Base-by-base conservation (phyloP, 2,113 vertebrate species). In the Cygnus atratus region DNA sequence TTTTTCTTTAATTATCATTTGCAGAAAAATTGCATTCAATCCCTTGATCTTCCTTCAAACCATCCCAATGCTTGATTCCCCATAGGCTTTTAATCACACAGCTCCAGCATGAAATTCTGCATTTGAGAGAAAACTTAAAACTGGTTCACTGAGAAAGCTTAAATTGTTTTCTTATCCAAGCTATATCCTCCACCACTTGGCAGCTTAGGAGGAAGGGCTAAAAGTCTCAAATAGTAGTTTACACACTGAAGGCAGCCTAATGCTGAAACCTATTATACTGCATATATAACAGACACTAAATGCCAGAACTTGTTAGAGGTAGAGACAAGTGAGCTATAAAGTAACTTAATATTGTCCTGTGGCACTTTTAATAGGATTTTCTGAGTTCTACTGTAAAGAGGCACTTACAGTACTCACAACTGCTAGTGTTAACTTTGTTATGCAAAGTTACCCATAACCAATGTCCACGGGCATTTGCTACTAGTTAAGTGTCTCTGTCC, bases 1-100 rank as follows among this genome's bases (percentile, higher is more conserved):
- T 74, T 63, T 88, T 96, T 91, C 95, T 95, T 96, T 94, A 96
- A 97, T 96, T 97, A 96, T 91, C 75, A 83, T 95, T 93, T 95
- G 90, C 92, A 88, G 88, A 59, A 92, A 94, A 96, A 95, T 77
- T 86, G 78, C 87, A 90, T 91, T 76, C 50, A 37, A 68, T 94
- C 94, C 95, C 96, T 96, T 97, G 95, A 97, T 95, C 91, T 96
- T 96, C 57, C 95, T 93, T 94, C 94, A 96, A 97, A 90, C 91
- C 78, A 86, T 90, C 67, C 75, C 78, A 66, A 67, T 59, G 31
- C 87, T 86, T 43, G 25, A 94, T 95, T 97, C 84, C 93, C 94
- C 31, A 94, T 1, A 96, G 94, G 94, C 79, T 95, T 96, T 89
- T 94, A 96, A 92, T 96, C 90, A 93, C 21, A 2, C 19, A 13